phyloP scores from a whole-genome alignment of 2,113 vertebrate genomes.

The Cinclus mexicanus region DNA sequence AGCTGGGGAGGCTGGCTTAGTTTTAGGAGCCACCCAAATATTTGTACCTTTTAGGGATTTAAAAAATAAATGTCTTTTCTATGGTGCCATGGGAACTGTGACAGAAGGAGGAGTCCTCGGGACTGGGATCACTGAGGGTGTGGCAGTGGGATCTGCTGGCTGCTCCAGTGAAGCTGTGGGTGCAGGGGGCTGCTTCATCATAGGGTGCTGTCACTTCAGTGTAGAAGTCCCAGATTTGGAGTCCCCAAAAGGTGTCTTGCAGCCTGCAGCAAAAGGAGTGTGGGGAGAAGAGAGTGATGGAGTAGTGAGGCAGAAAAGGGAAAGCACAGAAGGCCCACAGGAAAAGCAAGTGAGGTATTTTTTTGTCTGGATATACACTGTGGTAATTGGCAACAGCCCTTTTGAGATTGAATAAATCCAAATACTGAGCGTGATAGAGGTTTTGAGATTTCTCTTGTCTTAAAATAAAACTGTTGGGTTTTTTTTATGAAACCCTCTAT shows the following conservation, averaged over 20 bases:
- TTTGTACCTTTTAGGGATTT: not conserved
- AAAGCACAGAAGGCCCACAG: not conserved
- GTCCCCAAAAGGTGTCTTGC: not conserved
- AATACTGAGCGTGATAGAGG: not conserved
- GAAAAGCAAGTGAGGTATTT: not conserved
- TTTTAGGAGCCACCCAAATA: not conserved
- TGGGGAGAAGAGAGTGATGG: not conserved
- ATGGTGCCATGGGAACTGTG: not conserved
- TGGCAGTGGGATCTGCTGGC: not conserved
- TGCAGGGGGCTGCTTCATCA: not conserved
- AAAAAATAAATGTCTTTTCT: not conserved
- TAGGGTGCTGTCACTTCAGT: rapidly evolving
- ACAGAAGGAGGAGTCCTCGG: not conserved
- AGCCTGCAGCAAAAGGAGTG: not conserved
- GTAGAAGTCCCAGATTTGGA: not conserved
- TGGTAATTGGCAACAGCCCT: not conserved
- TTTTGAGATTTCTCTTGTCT: not conserved
- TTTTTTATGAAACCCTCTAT: not conserved
- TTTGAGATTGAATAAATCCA: not conserved
- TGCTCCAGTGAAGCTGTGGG: not conserved
- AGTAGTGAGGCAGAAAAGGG: not conserved
- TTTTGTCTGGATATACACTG: not conserved
- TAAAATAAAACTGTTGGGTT: not conserved
- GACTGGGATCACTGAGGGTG: not conserved
- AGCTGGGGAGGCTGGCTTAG: not conserved